Base-by-base conservation (phyloP, 1,140 invertebrate species). In the Notospermus geniculatus region DNA sequence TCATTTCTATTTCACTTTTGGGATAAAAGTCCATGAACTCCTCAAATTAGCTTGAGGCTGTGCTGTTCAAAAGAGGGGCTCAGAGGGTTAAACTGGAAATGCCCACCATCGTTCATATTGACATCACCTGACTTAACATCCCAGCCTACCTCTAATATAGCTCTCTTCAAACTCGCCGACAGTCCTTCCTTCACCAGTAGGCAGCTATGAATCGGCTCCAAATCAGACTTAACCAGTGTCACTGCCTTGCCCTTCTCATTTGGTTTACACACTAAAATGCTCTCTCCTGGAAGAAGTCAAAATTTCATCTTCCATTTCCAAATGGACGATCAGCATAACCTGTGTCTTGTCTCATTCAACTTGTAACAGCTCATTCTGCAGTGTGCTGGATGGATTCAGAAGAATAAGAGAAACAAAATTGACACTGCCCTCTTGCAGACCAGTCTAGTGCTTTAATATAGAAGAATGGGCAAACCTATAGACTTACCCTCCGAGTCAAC, bases 191-290 rank as follows among this genome's bases (percentile, higher is more conserved):
- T 46, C 59, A 60, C 61, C n/a, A 69, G 60, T 9, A 97, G 85
- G 75, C 93, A 95, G 74, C 92, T 96, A 66, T 86, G 84, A 27
- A 97, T 90, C 27, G 91, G 87, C 54, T 88, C 82, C 39, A 96
- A 80, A 84, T 46, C 82, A 83, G 73, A 71, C n/a, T 55, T 67
- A 60, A 96, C 83, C 57, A 98, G 78, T 54, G 85, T 82, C 67
- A 86, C 80, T 0, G 88, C 93, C 61, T 86, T 83, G 52, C 83
- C 80, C 61, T 85, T 86, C 75, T 96, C 92, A 64, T 82, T 86
- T 41, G 86, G 82, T 63, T 89, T 89, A 78, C 94, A 97, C 23
- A 98, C 86, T 28, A 98, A 80, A 72, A 97, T 91, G 78, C 93
- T 95, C 84, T 98, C 95, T 54, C 94, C 88, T 88, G 62, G 86